phyloP scores from a whole-genome alignment of 2,797 vertebrate species.

The Rhinogobio ventralis region DNA sequence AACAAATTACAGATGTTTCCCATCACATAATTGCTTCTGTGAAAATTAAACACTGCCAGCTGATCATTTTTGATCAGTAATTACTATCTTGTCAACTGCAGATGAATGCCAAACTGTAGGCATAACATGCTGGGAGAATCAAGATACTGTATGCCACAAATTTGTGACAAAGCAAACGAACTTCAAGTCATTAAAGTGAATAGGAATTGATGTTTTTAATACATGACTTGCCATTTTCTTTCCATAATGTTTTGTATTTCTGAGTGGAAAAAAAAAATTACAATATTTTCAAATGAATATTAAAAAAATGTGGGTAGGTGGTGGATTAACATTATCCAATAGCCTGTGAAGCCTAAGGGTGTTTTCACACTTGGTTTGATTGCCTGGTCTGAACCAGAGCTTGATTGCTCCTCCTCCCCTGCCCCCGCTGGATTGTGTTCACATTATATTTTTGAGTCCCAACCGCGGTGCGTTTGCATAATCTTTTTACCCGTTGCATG shows the following conservation, averaged over 20 bases:
- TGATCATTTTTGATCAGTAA: conserved; percentile 35
- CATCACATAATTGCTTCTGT: conserved; percentile 22
- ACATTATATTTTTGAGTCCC: not conserved
- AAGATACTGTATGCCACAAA: conserved; percentile 4
- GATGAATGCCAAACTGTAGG: not conserved
- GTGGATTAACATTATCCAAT: not conserved
- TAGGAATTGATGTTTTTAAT: not conserved
- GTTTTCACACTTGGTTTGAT: not conserved
- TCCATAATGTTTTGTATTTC: not conserved
- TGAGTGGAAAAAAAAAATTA: not conserved
- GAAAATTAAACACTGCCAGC: conserved; percentile 18
- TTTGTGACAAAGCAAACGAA: conserved; percentile 3
- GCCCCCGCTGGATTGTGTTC: not conserved
- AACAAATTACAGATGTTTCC: conserved; percentile 40
- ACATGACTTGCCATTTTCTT: not conserved
- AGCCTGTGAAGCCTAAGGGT: not conserved
- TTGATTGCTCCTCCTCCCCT: not conserved
- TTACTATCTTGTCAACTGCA: conserved; percentile 29
- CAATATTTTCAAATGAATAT: not conserved
- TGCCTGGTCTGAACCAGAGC: not conserved
- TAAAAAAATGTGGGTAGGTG: not conserved
- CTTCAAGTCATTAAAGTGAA: conserved; percentile 14
- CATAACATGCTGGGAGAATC: conserved; percentile 16
- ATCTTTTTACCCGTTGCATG: not conserved
- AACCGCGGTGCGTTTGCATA: not conserved